Conservation (phyloP, 2,888 invertebrate genomes). For the Salticus scenicus region DNA sequence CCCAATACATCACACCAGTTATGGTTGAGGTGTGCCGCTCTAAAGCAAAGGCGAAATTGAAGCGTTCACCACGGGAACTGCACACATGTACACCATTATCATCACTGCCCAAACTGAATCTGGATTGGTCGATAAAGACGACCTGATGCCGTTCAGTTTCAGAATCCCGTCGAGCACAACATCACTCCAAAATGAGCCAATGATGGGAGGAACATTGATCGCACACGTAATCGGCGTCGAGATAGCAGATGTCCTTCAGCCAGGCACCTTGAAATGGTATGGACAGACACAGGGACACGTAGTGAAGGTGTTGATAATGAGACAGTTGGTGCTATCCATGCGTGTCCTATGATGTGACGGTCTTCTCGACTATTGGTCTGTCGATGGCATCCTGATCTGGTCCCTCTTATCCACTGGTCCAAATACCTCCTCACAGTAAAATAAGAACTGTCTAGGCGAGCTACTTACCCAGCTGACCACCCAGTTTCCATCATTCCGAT, state of each 20-base stretch:
- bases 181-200: conserved; percentile 9
- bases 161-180: background rate
- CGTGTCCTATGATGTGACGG: conserved; percentile 13
- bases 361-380: conserved; percentile 21
- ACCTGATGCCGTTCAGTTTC: no score
- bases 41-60: conserved; percentile 14
- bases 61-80: no score
- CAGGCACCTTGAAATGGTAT: no score
- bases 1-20: background rate
- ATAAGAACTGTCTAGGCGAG: background rate
- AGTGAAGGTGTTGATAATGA: no score
- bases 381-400: background rate
- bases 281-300: no score
- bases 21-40: background rate
- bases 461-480: background rate
- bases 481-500: background rate
- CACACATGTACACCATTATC: background rate
- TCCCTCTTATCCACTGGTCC: background rate
- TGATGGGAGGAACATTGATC: background rate
- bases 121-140: conserved; percentile 2
- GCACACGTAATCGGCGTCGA: background rate
- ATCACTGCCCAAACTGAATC: no score
- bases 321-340: no score
- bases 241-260: conserved; percentile 5
- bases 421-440: background rate